phyloP scores from a whole-genome alignment of 2,888 invertebrate genomes.

The Pycnomerus fuliginosus region DNA sequence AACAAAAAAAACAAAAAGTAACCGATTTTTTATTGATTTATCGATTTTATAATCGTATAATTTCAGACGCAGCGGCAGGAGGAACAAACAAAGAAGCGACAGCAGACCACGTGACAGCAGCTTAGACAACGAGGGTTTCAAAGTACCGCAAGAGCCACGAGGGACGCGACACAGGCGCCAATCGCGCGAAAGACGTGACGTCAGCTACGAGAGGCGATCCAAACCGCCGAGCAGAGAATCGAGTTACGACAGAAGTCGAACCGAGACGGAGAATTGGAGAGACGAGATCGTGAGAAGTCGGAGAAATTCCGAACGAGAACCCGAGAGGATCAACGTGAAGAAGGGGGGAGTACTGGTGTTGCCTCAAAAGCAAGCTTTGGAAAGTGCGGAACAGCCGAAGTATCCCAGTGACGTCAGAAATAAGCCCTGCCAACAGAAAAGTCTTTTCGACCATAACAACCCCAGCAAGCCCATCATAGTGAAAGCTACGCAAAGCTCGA shows the following conservation, averaged over 20 bases:
- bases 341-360: constrained; percentile 48
- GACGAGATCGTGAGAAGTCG: constrained; percentile 46
- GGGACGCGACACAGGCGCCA: constrained; percentile 23
- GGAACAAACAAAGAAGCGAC: constrained; percentile 42
- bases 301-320: constrained; percentile 41
- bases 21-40: constrained; percentile 20
- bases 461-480: constrained; percentile 73
- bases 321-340: constrained; percentile 30
- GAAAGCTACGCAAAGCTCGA: constrained; percentile 55
- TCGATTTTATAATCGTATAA: too few relatives aligned
- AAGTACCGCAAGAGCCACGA: constrained; percentile 40
- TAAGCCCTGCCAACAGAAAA: constrained; percentile 49
- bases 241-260: constrained; percentile 53
- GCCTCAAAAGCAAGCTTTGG: constrained; percentile 34
- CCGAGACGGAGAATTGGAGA: constrained; percentile 49
- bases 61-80: constrained; percentile 41
- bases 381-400: constrained; percentile 17
- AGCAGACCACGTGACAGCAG: constrained; percentile 32
- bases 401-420: constrained; percentile 21
- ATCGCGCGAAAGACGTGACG: constrained; percentile 43
- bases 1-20: constrained; percentile 33
- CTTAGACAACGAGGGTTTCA: constrained; percentile 38
- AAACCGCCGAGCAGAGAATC: constrained; percentile 50
- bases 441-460: constrained; percentile 64
- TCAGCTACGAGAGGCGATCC: constrained; percentile 44